Conservation (phyloP, 1,140 invertebrate species). For the Pachypsylla venusta region DNA sequence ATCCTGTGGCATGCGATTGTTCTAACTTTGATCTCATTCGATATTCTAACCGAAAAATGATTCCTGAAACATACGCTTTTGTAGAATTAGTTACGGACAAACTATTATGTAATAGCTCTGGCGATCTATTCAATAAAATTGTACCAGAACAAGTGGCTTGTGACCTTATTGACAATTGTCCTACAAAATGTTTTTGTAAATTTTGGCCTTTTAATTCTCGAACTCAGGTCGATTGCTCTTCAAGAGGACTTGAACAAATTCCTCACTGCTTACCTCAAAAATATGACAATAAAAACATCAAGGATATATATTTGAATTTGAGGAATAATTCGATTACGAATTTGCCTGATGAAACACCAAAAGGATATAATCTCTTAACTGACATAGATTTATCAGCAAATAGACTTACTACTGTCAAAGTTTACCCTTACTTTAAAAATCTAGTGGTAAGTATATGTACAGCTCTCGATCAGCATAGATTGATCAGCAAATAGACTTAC, state of each 20-base stretch:
- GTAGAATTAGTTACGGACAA: slow-evolving; percentile 31
- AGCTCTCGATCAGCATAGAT: background rate
- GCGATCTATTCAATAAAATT: slow-evolving; percentile 31
- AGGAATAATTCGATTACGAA: background rate
- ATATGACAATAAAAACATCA: background rate
- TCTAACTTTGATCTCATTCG: slow-evolving; percentile 35
- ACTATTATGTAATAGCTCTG: slow-evolving; percentile 29
- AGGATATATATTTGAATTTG: background rate
- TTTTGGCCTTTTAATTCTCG: slow-evolving; percentile 26
- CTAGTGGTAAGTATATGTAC: background rate
- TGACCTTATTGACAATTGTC: slow-evolving; percentile 29
- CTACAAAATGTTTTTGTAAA: slow-evolving; percentile 34
- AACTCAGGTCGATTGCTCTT: slow-evolving; percentile 9
- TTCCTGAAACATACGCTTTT: slow-evolving; percentile 26
- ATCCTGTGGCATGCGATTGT: slow-evolving; percentile 53
- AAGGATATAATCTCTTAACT: background rate
- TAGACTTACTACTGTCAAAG: background rate
- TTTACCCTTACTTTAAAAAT: background rate
- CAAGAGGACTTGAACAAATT: background rate
- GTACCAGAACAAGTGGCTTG: slow-evolving; percentile 21
- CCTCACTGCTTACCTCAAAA: background rate
- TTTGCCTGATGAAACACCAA: background rate
- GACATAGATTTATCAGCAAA: background rate
- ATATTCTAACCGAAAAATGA: slow-evolving; percentile 31
- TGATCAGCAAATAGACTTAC: background rate